Conservation (phyloP, 2,888 invertebrate genomes). For the Lottia gigantea region DNA sequence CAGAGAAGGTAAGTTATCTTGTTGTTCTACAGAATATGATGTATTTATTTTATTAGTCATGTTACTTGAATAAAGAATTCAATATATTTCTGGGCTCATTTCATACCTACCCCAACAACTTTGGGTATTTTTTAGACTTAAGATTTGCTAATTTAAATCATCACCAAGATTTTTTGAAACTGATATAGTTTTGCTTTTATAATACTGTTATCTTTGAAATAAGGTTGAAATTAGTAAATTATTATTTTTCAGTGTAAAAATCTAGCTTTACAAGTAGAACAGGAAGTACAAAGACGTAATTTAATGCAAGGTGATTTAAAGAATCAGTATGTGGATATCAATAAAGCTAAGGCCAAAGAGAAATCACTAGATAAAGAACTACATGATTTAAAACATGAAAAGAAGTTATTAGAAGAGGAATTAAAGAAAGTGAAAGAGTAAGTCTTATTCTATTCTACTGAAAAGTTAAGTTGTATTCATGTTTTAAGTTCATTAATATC, state of each 20-base stretch:
- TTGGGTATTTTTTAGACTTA: no score
- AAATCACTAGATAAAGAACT: constrained; percentile 76
- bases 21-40: no score
- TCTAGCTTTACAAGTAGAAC: constrained; percentile 87
- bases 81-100: no score
- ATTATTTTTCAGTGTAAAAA: constrained; percentile 70
- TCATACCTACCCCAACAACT: no score
- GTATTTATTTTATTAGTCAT: no score
- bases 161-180: no score
- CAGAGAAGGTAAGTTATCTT: constrained; percentile 80
- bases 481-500: no score
- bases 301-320: constrained; percentile 85
- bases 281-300: constrained; percentile 88
- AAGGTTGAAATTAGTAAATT: neutral
- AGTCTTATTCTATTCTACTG: constrained; percentile 35
- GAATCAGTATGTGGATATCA: constrained; percentile 78
- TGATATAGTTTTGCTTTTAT: no score
- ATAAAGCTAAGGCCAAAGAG: constrained; percentile 79
- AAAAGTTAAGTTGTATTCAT: no score
- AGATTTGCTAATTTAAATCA: no score
- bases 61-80: no score
- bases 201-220: no score
- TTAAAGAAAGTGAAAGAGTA: constrained; percentile 78
- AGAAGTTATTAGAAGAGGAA: constrained; percentile 81
- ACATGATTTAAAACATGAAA: constrained; percentile 76